These are phyloP conservation scores for Ips typographus DNA, from an alignment of 1,140 invertebrate genomes.

Conservation along the genomic window DNA sequence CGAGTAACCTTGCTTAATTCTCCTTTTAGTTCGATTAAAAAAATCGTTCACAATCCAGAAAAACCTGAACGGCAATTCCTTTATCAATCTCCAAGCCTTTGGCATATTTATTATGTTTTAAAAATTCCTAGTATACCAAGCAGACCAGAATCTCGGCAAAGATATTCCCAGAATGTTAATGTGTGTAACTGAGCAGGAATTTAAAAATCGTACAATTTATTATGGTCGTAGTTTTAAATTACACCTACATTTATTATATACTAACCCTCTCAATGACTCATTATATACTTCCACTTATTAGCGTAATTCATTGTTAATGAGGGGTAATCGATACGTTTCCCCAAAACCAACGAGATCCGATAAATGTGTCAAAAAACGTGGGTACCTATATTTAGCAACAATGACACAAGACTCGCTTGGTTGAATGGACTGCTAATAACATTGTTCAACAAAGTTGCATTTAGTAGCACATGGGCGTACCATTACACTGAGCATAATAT, in stretches of 20 bases:
- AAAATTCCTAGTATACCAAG: conserved; percentile 24
- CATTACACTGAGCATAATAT: neutral
- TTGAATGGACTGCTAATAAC: conserved; percentile 7
- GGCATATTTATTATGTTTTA: conserved; percentile 30
- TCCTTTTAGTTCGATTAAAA: too few species aligned
- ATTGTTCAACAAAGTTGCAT: conserved; percentile 15
- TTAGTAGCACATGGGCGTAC: conserved; percentile 2
- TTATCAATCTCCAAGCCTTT: conserved; percentile 19
- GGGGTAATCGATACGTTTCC: too few species aligned
- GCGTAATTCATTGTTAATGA: too few species aligned
- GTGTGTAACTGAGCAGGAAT: conserved; percentile 20
- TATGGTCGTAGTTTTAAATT: conserved; percentile 21
- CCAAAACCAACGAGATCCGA: neutral
- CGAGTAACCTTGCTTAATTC: too few species aligned
- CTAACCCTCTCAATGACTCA: too few species aligned
- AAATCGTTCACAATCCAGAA: too few species aligned
- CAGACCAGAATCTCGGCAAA: conserved; percentile 8
- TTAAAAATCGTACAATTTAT: conserved; percentile 24
- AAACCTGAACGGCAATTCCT: neutral
- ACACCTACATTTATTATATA: conserved; percentile 4
- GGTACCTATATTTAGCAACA: conserved; percentile 11
- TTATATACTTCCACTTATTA: too few species aligned
- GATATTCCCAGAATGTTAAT: conserved; percentile 30
- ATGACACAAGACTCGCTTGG: neutral
- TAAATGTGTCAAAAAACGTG: conserved; percentile 2